Evolutionary conservation across 1,140 invertebrate species (phyloP).

Genomic region (Plodia interpunctella): DNA sequence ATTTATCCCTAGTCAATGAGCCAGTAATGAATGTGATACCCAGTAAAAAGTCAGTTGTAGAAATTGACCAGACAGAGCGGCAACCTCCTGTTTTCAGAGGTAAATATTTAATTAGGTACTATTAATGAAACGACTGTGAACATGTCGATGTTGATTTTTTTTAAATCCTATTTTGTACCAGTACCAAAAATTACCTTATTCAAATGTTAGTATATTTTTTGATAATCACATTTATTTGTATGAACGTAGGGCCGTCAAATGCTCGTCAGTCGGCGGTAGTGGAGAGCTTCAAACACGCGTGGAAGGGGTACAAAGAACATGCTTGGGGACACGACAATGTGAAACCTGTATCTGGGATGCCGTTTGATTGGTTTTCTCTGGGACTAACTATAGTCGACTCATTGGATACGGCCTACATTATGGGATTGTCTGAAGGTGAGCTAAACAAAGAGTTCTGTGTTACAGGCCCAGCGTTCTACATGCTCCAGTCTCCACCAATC

Average conservation of each 20-base stretch:
- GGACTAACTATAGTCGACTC: constrained; percentile 94
- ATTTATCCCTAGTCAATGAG: constrained; percentile 44
- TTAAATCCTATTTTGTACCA: no score
- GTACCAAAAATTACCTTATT: no score
- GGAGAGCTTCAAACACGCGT: constrained; percentile 92
- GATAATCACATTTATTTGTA: constrained; percentile 2
- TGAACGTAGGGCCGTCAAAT: constrained; percentile 82
- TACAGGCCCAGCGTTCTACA: no score
- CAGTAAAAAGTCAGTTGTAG: constrained; percentile 34
- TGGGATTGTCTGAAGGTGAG: constrained; percentile 91
- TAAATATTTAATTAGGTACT: constrained; percentile 24
- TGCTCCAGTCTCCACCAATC: no score
- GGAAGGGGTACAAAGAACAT: constrained; percentile 92
- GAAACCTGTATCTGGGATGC: constrained; percentile 88
- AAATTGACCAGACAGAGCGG: constrained; percentile 36
- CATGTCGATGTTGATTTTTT: no score
- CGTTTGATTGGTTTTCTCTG: constrained; percentile 93
- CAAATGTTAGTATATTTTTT: neutral
- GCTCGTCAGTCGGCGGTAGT: constrained; percentile 88
- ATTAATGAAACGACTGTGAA: no score
- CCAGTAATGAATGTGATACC: constrained; percentile 17
- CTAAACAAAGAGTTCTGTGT: neutral
- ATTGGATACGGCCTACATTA: constrained; percentile 94
- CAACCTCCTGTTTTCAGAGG: constrained; percentile 46
- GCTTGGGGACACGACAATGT: constrained; percentile 97